phyloP scores from a whole-genome alignment of 2,113 vertebrate species.

The Seriola quinqueradiata region DNA sequence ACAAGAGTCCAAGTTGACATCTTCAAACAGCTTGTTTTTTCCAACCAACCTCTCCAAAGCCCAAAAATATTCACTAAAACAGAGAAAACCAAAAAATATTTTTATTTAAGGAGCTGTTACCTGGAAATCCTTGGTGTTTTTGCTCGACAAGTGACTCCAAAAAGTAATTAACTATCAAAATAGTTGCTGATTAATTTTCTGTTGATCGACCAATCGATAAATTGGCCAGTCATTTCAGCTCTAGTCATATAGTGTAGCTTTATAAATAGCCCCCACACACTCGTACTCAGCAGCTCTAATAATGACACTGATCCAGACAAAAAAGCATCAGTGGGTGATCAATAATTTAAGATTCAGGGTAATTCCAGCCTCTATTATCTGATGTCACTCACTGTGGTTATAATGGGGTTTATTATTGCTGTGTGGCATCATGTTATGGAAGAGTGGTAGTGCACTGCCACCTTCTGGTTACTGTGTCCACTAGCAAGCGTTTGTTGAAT shows the following conservation, averaged over 20 bases:
- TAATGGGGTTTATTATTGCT: not conserved
- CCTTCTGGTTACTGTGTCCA: constrained; percentile 34
- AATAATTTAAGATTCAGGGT: constrained; percentile 24
- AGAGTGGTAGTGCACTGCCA: constrained; percentile 36
- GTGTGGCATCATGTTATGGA: fast-evolving
- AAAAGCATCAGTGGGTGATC: not conserved
- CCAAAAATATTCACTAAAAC: not conserved
- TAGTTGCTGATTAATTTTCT: too few species aligned
- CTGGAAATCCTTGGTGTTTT: not conserved
- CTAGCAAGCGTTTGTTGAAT: too few species aligned
- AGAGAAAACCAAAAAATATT: not conserved
- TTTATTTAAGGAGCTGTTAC: not conserved
- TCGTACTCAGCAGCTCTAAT: not conserved
- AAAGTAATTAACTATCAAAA: too few species aligned
- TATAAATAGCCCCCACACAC: not conserved
- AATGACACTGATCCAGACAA: not conserved
- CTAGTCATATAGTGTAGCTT: not conserved
- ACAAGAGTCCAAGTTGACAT: too few species aligned
- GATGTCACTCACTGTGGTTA: constrained; percentile 7
- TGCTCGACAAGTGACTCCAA: too few species aligned
- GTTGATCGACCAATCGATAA: too few species aligned
- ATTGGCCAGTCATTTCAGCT: too few species aligned
- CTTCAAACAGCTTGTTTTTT: not conserved
- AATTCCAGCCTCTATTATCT: constrained; percentile 32
- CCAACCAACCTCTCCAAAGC: not conserved